Base-by-base conservation (phyloP, 2,113 vertebrate species). In the Otocyon megalotis region DNA sequence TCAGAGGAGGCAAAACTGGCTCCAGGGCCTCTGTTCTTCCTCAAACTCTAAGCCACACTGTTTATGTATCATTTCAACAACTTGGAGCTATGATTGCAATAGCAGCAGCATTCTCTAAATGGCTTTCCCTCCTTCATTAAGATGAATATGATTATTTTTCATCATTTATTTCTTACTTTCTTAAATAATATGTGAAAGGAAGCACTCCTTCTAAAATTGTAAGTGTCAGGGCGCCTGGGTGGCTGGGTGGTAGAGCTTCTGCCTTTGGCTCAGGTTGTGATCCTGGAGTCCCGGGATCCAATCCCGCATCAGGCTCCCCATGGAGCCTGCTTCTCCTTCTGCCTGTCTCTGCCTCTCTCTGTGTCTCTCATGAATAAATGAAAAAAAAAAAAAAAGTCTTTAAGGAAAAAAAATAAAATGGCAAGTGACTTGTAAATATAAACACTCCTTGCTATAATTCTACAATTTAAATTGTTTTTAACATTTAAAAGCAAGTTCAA, bases 381-480 rank as follows among this genome's bases (percentile, higher is more conserved):
- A 43, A 43, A 43, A 43, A 43, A 43, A 43, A 43, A 43, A 43
- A 43, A 43, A 43, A 43, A 43, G 43, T 43, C 43, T 43, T 43
- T 43, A 43, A 43, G 43, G 43, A 43, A 43, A 43, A 43, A 43
- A 43, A 43, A 43, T 43, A 43, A 43, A 76, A 82, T 74, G 3
- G 56, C 76, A 90, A 93, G 32, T 85, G 16, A 28, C 35, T 37
- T 72, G 2, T 4, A 96, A 85, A 69, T 86, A 58, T 19, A n/a
- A 97, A 19, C 14, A 28, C 91, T 48, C 48, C 12, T 50, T 19
- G 48, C 65, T 65, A 54, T 76, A 94, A 93, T 88, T 96, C 80
- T 88, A 28, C 1, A 50, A 19, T 77, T 88, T 48, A 89, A 69
- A 50, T 50, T 67, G 16, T 56, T 65, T 15, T 67, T 37, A 53